These are phyloP conservation scores for Frankliniella intonsa DNA, from an alignment of 2,888 invertebrate genomes.

Conservation along the genomic window DNA sequence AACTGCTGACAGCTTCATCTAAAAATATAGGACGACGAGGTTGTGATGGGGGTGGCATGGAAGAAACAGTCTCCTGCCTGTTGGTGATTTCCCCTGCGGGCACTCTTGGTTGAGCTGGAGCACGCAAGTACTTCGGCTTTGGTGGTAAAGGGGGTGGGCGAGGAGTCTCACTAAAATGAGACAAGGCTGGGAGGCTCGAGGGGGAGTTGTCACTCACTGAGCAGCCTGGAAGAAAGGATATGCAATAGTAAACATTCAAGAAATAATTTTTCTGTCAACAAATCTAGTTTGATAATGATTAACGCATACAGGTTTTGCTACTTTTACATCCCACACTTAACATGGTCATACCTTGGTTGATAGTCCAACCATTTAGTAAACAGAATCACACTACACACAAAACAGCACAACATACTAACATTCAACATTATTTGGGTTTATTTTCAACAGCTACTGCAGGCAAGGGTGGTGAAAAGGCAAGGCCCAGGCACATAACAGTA, in stretches of 20 bases:
- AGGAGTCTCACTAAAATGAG: conserved; percentile 32
- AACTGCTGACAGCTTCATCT: background rate
- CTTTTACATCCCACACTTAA: too few species aligned
- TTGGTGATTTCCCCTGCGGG: background rate
- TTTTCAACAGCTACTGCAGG: too few species aligned
- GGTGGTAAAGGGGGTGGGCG: conserved; percentile 67
- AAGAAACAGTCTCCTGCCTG: background rate
- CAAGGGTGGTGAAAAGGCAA: too few species aligned
- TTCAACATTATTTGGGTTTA: too few species aligned
- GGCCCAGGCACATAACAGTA: background rate
- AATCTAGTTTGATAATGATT: background rate
- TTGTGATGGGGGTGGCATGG: background rate
- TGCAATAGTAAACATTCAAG: background rate
- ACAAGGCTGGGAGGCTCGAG: conserved; percentile 24
- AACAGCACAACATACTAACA: too few species aligned
- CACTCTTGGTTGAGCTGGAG: conserved; percentile 43
- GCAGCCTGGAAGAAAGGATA: conserved; percentile 20
- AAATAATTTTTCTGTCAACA: background rate
- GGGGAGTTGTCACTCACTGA: conserved; percentile 4
- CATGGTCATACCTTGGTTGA: too few species aligned
- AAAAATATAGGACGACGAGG: background rate
- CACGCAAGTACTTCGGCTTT: conserved; percentile 65
- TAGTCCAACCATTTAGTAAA: background rate
- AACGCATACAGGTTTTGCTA: background rate
- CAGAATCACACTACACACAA: background rate